phyloP scores from a whole-genome alignment of 2,888 invertebrate genomes.

The Diaphora mendica region DNA sequence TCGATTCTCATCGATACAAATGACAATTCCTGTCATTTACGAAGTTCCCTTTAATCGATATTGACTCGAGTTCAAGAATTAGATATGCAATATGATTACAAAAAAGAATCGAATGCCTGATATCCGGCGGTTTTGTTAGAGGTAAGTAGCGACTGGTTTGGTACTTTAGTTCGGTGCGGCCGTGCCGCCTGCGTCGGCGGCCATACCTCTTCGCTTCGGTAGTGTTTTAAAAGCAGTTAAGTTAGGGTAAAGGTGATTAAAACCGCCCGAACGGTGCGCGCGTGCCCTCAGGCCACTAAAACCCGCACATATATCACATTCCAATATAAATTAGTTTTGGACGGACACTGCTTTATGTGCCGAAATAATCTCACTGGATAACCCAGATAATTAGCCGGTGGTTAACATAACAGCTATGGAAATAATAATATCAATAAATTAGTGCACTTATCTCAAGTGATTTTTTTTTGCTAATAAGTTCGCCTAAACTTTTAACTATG shows the following conservation, averaged over 20 bases:
- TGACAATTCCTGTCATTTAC: conserved; percentile 59
- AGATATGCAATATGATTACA: conserved; percentile 42
- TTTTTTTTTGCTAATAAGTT: conserved; percentile 25
- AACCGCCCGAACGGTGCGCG: conserved; percentile 62
- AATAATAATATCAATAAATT: conserved; percentile 49
- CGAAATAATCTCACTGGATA: conserved; percentile 73
- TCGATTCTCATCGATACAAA: conserved; percentile 72
- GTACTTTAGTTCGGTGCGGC: conserved; percentile 22
- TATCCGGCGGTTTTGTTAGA: conserved; percentile 42
- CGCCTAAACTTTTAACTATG: background rate
- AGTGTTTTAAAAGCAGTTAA: conserved; percentile 76
- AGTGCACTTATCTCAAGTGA: conserved; percentile 33
- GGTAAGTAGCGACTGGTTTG: conserved; percentile 39
- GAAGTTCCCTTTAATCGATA: conserved; percentile 38
- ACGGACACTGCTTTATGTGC: conserved; percentile 73
- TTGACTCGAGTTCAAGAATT: conserved; percentile 31
- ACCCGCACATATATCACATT: conserved; percentile 83
- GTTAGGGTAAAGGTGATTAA: conserved; percentile 79
- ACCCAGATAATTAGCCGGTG: conserved; percentile 68
- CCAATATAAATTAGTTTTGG: conserved; percentile 85
- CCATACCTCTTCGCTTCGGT: conserved; percentile 60
- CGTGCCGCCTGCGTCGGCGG: conserved; percentile 66
- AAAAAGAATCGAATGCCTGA: conserved; percentile 45
- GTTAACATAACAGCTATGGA: conserved; percentile 59
- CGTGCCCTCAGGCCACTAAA: conserved; percentile 73